A percentile compares a stretch with the other conserved stretches of the same genome.
Conservation (phyloP, 2,888 invertebrate species). For the Eumerus sabulonum region DNA sequence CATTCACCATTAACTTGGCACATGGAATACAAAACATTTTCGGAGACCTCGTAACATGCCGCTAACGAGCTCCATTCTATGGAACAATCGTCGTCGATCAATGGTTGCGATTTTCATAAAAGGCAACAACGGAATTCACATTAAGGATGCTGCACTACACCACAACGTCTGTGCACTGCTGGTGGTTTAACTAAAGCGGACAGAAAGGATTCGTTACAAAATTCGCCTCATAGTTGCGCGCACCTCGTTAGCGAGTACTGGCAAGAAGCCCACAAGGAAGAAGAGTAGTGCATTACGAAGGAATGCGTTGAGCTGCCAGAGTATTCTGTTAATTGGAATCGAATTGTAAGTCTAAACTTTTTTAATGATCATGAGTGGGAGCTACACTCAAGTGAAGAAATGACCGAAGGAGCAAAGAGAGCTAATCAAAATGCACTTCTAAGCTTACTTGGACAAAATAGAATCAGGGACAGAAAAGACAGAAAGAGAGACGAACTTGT, state of each 20-base stretch:
- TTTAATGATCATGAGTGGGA: conserved; percentile 49
- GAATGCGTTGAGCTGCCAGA: conserved; percentile 60
- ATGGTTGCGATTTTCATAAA: conserved; percentile 65
- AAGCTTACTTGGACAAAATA: conserved; percentile 19
- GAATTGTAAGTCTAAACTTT: conserved; percentile 65
- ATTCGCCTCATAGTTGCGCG: conserved; percentile 67
- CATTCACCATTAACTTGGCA: conserved; percentile 5
- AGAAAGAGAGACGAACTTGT: too few relatives aligned
- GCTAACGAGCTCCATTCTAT: conserved; percentile 56
- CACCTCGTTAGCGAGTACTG: conserved; percentile 58
- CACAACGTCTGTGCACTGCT: background rate
- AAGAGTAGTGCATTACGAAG: conserved; percentile 43
- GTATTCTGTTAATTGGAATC: conserved; percentile 68
- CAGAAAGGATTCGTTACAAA: conserved; percentile 66
- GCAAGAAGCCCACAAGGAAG: conserved; percentile 5
- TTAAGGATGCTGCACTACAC: conserved; percentile 54
- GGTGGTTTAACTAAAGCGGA: conserved; percentile 44
- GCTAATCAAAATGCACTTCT: conserved; percentile 41
- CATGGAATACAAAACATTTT: conserved; percentile 61
- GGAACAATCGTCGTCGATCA: conserved; percentile 58
- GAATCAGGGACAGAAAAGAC: background rate
- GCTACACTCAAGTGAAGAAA: background rate
- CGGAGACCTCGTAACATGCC: conserved; percentile 54
- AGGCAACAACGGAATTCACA: conserved; percentile 65
- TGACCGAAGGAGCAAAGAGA: background rate